Evolutionary conservation across 2,888 invertebrate genomes (phyloP).

Genomic region (Anagyrus pseudococci): DNA sequence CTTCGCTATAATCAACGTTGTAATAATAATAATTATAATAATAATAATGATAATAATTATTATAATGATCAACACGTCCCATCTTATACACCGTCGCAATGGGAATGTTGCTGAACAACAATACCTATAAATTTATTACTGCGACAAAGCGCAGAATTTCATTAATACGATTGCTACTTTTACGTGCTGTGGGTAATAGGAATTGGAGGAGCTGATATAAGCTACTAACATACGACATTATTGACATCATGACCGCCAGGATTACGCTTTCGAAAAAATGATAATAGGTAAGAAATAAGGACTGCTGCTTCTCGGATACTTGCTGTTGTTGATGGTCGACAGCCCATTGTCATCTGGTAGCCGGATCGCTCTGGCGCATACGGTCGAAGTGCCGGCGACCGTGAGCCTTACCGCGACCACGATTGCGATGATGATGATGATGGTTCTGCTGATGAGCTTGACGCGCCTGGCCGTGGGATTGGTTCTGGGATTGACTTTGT

Average conservation of each 20-base stretch:
- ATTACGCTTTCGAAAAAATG: conserved; percentile 26
- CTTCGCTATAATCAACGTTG: conserved; percentile 7
- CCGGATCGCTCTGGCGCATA: conserved; percentile 51
- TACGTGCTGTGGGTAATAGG: conserved; percentile 9
- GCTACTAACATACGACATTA: conserved; percentile 12
- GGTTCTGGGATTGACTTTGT: conserved; percentile 45
- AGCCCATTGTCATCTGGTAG: conserved; percentile 60
- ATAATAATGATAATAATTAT: conserved; percentile 21
- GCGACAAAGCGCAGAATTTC: conserved; percentile 19
- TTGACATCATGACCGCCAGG: conserved; percentile 12
- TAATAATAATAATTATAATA: conserved; percentile 16
- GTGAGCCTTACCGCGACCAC: conserved; percentile 52
- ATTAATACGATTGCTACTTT: conserved; percentile 4
- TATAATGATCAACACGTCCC: conserved; percentile 42
- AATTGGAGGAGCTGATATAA: conserved; percentile 18
- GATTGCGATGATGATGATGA: conserved; percentile 49
- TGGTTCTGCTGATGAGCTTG: conserved; percentile 47
- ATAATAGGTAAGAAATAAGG: neutral
- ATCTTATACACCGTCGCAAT: conserved; percentile 49
- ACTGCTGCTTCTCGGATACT: conserved; percentile 40
- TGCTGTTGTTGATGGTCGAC: conserved; percentile 3
- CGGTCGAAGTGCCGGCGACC: conserved; percentile 54
- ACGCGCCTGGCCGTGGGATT: conserved; percentile 50
- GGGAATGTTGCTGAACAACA: conserved; percentile 50
- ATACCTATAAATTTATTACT: conserved; percentile 47